These are phyloP conservation scores for Phaenicophaeus curvirostris DNA, from an alignment of 2,797 vertebrate species.

Conservation along the genomic window DNA sequence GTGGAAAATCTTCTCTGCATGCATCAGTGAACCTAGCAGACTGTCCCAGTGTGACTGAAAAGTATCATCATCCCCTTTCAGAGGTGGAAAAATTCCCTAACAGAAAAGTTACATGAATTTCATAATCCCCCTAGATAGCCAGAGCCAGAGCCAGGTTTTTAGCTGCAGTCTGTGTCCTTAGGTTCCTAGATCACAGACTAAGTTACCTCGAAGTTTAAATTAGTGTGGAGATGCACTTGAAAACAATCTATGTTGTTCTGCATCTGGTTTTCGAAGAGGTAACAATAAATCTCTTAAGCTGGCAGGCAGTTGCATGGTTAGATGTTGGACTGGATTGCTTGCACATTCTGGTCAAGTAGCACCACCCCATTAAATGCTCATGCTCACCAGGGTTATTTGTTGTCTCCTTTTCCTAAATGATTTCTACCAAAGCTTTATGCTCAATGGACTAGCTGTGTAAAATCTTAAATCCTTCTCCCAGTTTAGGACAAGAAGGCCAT, in stretches of 20 bases:
- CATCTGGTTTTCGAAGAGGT: background rate
- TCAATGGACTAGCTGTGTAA: rapidly evolving
- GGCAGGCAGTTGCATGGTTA: background rate
- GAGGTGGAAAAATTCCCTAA: constrained; percentile 24
- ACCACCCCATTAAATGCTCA: background rate
- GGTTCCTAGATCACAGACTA: background rate
- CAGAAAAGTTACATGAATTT: constrained; percentile 1
- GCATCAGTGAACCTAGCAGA: background rate
- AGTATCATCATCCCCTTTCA: constrained; percentile 28
- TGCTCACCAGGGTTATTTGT: background rate
- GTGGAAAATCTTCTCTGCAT: constrained; percentile 33
- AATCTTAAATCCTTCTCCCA: background rate
- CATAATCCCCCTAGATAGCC: background rate
- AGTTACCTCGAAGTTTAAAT: background rate
- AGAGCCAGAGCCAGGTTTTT: background rate
- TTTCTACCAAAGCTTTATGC: background rate
- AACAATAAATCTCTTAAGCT: background rate
- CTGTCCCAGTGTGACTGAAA: constrained; percentile 14
- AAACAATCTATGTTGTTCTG: background rate
- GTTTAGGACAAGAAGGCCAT: background rate
- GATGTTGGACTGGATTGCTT: background rate
- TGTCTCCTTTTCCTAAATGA: background rate
- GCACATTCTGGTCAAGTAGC: background rate
- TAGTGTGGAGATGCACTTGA: background rate
- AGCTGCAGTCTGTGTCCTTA: background rate